These are phyloP conservation scores for Beris morrisii DNA, from an alignment of 2,888 invertebrate species.

Conservation along the genomic window DNA sequence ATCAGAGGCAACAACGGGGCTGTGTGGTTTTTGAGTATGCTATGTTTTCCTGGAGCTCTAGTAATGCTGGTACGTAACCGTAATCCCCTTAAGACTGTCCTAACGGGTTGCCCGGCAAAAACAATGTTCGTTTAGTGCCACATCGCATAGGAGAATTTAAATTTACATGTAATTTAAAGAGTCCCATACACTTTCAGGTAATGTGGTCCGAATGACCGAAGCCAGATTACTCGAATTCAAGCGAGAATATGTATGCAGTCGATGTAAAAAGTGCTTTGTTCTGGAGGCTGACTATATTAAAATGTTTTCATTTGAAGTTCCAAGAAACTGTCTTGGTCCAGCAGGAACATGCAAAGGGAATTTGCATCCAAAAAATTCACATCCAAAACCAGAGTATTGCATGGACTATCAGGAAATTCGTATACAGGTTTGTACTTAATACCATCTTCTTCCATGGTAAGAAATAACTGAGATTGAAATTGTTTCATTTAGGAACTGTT, in stretches of 20 bases:
- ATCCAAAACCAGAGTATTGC: slow-evolving; percentile 55
- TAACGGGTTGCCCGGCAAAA: no score
- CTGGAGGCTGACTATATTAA: slow-evolving; percentile 72
- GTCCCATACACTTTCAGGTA: slow-evolving; percentile 59
- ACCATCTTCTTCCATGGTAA: no score
- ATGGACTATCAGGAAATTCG: slow-evolving; percentile 86
- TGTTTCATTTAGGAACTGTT: slow-evolving; percentile 68
- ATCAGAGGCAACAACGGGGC: no score
- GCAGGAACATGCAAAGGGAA: slow-evolving; percentile 51
- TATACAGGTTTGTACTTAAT: slow-evolving; percentile 63
- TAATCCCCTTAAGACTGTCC: no score
- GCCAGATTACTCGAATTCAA: slow-evolving; percentile 76
- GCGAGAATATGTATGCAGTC: slow-evolving; percentile 72
- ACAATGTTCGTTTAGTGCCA: no score
- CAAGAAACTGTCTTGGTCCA: slow-evolving; percentile 59
- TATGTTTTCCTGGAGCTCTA: no score
- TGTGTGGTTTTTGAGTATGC: no score
- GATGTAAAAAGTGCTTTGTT: slow-evolving; percentile 70
- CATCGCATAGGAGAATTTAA: no score
- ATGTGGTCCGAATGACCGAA: slow-evolving; percentile 74
- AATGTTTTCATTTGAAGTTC: slow-evolving; percentile 55
- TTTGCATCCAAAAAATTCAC: slow-evolving; percentile 61
- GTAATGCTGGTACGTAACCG: no score
- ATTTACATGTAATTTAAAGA: no score
- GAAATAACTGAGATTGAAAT: no score